Base-by-base conservation (phyloP, 2,888 invertebrate genomes). In the Pyrochroa serraticornis region DNA sequence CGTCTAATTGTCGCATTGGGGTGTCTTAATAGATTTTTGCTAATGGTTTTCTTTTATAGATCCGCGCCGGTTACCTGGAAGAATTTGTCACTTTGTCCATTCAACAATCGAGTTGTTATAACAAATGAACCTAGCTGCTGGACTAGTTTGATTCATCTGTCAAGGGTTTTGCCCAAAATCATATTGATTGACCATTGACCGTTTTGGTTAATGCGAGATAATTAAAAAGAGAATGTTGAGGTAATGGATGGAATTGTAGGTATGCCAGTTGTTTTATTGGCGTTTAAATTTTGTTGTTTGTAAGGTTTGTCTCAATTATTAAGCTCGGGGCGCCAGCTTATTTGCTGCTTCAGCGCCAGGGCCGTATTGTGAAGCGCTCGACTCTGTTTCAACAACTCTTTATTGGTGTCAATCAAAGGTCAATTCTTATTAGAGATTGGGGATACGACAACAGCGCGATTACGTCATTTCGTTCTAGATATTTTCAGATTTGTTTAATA, bases 351-450 rank as follows among this genome's bases (percentile, higher is more conserved):
- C 66, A 63, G 66, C 66, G 64, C 64, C 66, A 64, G 67, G 68
- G 65, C 65, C 63, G 64, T 67, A 70, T 67, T 67, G 58, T 52
- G 44, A 41, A 38, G 52, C 60, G 63, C 59, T 66, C 69, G 68
- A 66, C 72, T 72, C n/a, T 71, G 74, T 73, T 72, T 73, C 70
- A 71, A 71, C 66, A 70, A 65, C 66, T 59, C 55, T 68, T 75
- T 77, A 77, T 77, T 77, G 75, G 71, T 75, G 77, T 77, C 76
- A 77, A 77, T 77, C 74, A 76, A 74, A 75, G 77, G 77, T 77
- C 75, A 77, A 77, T 76, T 75, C 70, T 71, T 75, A 75, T 74
- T 74, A 74, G 70, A 76, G 75, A 76, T 75, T 75, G 74, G 69
- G 71, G 69, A 70, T 72, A 72, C 66, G 68, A 70, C 67, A 70